Conservation (phyloP, 2,113 vertebrate genomes). For the Corythornis madagascariensis region DNA sequence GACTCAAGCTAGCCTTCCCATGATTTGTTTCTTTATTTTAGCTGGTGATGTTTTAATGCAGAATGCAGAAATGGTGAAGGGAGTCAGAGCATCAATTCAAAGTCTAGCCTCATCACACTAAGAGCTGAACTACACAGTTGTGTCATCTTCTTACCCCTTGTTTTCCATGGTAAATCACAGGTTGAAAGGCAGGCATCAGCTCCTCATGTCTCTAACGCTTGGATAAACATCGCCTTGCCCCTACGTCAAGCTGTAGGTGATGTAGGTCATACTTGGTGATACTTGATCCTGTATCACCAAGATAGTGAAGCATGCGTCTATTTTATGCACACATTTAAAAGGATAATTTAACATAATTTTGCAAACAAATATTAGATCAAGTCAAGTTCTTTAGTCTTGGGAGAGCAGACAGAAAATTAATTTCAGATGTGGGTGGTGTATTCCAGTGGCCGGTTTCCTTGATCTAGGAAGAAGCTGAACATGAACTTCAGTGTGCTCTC, state of each 20-base stretch:
- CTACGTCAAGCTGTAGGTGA: not conserved
- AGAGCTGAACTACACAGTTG: not conserved
- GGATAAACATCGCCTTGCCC: not conserved
- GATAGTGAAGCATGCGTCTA: not conserved
- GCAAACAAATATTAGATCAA: not conserved
- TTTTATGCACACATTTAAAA: not conserved
- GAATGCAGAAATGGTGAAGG: not conserved
- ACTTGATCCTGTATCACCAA: not conserved
- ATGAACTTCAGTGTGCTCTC: not conserved
- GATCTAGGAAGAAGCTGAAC: not conserved
- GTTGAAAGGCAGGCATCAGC: not conserved
- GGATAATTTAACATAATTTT: slow-evolving; percentile 1
- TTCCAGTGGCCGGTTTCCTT: not conserved
- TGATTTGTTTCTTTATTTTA: not conserved
- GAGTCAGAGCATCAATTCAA: not conserved
- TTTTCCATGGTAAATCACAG: not conserved
- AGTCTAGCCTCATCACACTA: not conserved
- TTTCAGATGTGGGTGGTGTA: not conserved
- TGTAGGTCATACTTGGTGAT: no score
- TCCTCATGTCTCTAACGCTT: not conserved
- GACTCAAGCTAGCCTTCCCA: not conserved
- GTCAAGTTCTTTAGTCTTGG: not conserved
- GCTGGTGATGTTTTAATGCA: not conserved
- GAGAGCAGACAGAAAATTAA: not conserved
- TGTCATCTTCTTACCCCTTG: not conserved